A percentile compares a stretch with the other conserved stretches of the same genome.
Evolutionary conservation across 2,888 invertebrate genomes (phyloP).

Genomic region (Dione juno): DNA sequence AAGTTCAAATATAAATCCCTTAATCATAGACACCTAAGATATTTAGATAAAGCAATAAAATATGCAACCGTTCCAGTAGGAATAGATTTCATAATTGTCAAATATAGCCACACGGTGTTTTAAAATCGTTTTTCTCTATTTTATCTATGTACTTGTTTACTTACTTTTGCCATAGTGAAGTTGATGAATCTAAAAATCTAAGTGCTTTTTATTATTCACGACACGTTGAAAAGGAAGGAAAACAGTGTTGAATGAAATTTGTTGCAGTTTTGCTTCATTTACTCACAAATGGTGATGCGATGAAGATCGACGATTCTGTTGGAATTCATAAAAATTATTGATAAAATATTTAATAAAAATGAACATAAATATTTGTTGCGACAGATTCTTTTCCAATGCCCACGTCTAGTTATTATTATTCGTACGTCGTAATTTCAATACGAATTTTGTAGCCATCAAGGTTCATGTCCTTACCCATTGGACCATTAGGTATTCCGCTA

Average conservation of each 20-base stretch:
- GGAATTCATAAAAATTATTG: neutral
- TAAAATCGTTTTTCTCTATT: neutral
- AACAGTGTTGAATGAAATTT: neutral
- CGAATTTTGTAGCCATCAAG: slow-evolving; percentile 81
- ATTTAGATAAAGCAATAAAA: no score
- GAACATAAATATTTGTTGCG: slow-evolving; percentile 26
- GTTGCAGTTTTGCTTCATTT: slow-evolving; percentile 7
- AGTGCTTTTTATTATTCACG: slow-evolving; percentile 13
- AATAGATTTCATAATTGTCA: no score
- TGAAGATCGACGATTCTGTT: neutral
- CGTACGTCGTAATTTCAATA: slow-evolving; percentile 75
- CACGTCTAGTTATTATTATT: slow-evolving; percentile 75
- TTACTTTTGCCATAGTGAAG: neutral
- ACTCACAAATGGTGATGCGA: neutral
- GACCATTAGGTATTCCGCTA: slow-evolving; percentile 79
- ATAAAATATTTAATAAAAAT: neutral
- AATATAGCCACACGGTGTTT: no score
- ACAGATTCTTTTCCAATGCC: slow-evolving; percentile 70
- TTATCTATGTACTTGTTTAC: no score
- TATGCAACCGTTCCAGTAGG: no score
- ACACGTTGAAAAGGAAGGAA: slow-evolving; percentile 14
- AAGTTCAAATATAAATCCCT: no score
- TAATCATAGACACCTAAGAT: no score
- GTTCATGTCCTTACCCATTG: slow-evolving; percentile 78
- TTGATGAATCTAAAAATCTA: slow-evolving; percentile 9